Evolutionary conservation across 2,797 vertebrate genomes (phyloP).

Genomic region (Neomorphus geoffroyi): DNA sequence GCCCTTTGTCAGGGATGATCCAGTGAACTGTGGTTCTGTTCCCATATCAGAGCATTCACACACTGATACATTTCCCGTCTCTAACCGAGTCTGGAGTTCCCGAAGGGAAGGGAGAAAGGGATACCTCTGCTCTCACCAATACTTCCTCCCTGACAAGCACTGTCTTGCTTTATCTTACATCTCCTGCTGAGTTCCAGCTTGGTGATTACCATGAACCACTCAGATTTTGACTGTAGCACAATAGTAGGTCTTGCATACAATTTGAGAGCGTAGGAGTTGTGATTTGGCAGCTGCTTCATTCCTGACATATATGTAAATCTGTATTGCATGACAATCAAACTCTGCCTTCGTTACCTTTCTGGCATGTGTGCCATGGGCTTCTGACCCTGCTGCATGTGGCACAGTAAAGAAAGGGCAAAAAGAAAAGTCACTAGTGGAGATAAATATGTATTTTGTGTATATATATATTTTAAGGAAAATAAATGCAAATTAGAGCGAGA

Average conservation of each 20-base stretch:
- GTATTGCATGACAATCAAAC: neutral
- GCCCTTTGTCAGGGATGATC: neutral
- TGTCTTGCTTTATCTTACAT: rapidly evolving
- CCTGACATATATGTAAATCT: conserved; percentile 22
- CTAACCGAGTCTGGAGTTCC: neutral
- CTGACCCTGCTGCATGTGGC: neutral
- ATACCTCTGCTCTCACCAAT: neutral
- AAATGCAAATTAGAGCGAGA: neutral
- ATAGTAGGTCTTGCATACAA: neutral
- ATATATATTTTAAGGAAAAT: neutral
- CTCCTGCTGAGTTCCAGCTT: neutral
- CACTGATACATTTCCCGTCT: rapidly evolving
- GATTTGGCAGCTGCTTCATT: conserved; percentile 8
- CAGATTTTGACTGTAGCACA: conserved; percentile 21
- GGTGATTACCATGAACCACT: neutral
- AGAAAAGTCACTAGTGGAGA: neutral
- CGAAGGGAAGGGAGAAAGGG: neutral
- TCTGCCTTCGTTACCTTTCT: neutral
- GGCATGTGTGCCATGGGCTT: neutral
- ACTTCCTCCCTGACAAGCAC: neutral
- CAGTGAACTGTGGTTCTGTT: neutral
- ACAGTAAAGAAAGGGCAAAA: neutral
- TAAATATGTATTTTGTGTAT: neutral
- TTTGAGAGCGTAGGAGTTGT: conserved; percentile 38
- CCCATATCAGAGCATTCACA: neutral